phyloP scores from a whole-genome alignment of 2,888 invertebrate species.

The Platypus cylindrus region DNA sequence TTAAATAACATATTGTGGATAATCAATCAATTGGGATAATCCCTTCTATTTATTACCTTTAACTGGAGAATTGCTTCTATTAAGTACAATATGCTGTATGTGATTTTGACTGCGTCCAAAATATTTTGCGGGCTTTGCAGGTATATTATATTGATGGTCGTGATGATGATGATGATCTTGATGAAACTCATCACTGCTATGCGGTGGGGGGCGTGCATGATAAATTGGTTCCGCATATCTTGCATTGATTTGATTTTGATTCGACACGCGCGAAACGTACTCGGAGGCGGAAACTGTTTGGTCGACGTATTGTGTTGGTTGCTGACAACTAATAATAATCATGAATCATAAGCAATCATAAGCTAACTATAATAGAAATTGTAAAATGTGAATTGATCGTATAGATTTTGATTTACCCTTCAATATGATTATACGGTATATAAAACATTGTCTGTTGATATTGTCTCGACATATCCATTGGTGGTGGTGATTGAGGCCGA shows the following conservation, averaged over 20 bases:
- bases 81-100: constrained; percentile 6
- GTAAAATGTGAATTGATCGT: too few species aligned
- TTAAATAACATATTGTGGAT: too few species aligned
- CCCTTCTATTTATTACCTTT: constrained; percentile 20
- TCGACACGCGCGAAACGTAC: constrained; percentile 26
- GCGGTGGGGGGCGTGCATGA: constrained; percentile 23
- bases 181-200: constrained; percentile 7
- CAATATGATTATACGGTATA: constrained; percentile 49
- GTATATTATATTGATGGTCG: constrained; percentile 26
- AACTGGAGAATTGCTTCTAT: constrained; percentile 33
- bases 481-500: constrained; percentile 58
- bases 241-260: constrained; percentile 34
- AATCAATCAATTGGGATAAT: too few species aligned
- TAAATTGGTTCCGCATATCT: constrained; percentile 32
- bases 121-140: constrained; percentile 14
- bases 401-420: constrained; percentile 18
- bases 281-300: constrained; percentile 20
- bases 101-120: too few species aligned
- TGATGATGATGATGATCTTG: constrained; percentile 16
- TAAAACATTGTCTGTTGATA: constrained; percentile 58
- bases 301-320: constrained; percentile 25
- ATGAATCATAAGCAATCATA: neutral
- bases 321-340: constrained; percentile 11
- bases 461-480: constrained; percentile 42
- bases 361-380: too few species aligned